A percentile compares a stretch with the other conserved stretches of the same genome.
Evolutionary conservation across 2,888 invertebrate genomes (phyloP).

Genomic region (Chrysopilus asiliformis): DNA sequence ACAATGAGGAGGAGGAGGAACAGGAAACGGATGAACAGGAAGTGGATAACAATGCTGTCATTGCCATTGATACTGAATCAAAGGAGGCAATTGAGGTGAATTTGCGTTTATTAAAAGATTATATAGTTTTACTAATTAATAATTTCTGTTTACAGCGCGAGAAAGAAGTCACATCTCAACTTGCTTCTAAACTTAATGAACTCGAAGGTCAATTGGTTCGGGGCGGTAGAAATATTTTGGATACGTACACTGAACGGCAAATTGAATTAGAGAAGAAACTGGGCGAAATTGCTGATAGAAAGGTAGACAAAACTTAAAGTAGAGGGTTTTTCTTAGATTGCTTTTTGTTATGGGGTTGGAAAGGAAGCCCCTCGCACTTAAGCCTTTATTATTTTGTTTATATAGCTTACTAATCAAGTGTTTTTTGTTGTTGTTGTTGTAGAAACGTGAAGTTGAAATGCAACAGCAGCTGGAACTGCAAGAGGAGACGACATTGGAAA

Average conservation of each 20-base stretch:
- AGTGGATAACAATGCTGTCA: constrained; percentile 26
- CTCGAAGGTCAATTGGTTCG: constrained; percentile 89
- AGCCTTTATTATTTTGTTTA: constrained; percentile 2
- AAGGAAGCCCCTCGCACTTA: too few species aligned
- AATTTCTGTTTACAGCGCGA: constrained; percentile 48
- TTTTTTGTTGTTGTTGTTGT: constrained; percentile 3
- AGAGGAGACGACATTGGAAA: constrained; percentile 82
- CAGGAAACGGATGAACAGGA: constrained; percentile 28
- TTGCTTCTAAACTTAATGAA: constrained; percentile 64
- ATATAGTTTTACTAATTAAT: too few species aligned
- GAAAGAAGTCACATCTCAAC: constrained; percentile 55
- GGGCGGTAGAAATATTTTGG: constrained; percentile 88
- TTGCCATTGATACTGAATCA: constrained; percentile 12
- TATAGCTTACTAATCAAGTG: too few species aligned
- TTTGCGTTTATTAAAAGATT: not conserved
- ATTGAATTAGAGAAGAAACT: constrained; percentile 72
- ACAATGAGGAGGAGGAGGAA: constrained; percentile 35
- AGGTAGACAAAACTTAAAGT: too few species aligned
- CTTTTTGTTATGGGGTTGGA: too few species aligned
- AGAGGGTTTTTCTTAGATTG: too few species aligned
- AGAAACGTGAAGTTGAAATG: constrained; percentile 63
- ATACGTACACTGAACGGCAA: constrained; percentile 91
- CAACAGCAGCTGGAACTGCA: constrained; percentile 85
- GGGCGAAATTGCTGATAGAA: constrained; percentile 78
- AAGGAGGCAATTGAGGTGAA: constrained; percentile 15